Percentiles rank a stretch among this genome's conserved stretches.
Evolutionary conservation across 2,888 invertebrate species (phyloP).

Genomic region (Frankliniella fusca): DNA sequence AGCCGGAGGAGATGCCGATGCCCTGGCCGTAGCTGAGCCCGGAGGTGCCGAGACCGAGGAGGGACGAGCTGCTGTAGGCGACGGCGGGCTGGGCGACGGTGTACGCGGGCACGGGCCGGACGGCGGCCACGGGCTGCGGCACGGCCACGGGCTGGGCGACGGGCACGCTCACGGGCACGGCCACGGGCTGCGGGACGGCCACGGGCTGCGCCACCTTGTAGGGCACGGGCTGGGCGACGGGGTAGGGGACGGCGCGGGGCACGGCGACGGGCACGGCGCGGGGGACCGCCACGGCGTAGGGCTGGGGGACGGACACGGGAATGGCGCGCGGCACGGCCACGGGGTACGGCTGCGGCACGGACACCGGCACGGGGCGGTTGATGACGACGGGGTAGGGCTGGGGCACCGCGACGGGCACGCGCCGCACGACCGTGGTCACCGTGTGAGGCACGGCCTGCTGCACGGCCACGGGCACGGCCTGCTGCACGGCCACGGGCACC

Average conservation of each 20-base stretch:
- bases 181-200: not conserved
- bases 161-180: not conserved
- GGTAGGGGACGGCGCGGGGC: not conserved
- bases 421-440: slow-evolving; percentile 48
- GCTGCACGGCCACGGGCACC: slow-evolving; percentile 35
- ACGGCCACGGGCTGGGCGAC: not conserved
- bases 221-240: not conserved
- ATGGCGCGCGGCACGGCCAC: slow-evolving; percentile 55
- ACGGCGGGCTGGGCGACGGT: slow-evolving; percentile 3
- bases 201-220: not conserved
- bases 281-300: slow-evolving; percentile 49
- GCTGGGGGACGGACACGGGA: slow-evolving; percentile 53
- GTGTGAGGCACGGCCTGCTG: slow-evolving; percentile 52
- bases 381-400: slow-evolving; percentile 51
- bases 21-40: not conserved
- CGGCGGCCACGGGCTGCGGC: not conserved
- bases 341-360: slow-evolving; percentile 55
- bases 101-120: not conserved
- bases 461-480: slow-evolving; percentile 50
- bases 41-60: not conserved
- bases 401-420: slow-evolving; percentile 47
- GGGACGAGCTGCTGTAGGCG: not conserved
- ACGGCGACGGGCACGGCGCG: not conserved
- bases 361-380: slow-evolving; percentile 50
- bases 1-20: not conserved